Evolutionary conservation across 2,797 vertebrate genomes (phyloP).

Genomic region (Hoplostethus mediterraneus): DNA sequence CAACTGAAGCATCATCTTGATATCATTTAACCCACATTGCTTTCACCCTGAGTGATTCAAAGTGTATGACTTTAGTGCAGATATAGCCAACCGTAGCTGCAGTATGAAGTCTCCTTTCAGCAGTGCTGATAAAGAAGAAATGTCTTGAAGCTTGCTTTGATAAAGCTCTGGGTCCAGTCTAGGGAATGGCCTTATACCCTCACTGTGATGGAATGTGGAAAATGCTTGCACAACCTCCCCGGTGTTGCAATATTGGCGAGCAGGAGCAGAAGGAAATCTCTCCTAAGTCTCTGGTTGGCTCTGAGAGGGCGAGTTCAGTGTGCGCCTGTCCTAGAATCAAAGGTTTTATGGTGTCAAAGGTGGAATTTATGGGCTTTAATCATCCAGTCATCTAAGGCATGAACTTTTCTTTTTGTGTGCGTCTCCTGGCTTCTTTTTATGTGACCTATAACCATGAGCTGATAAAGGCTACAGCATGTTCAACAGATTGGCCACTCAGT

Average conservation of each 20-base stretch:
- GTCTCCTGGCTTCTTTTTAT: not conserved
- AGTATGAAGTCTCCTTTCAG: conserved; percentile 28
- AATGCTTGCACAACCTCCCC: conserved; percentile 76
- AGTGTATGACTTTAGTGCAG: not conserved
- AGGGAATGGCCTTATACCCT: conserved; percentile 50
- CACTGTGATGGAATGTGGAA: conserved; percentile 74
- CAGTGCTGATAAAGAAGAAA: conserved; percentile 58
- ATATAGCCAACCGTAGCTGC: not conserved
- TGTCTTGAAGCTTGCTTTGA: conserved; percentile 64
- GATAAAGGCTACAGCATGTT: not conserved
- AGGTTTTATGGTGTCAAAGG: conserved; percentile 25
- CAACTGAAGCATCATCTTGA: conserved; percentile 9
- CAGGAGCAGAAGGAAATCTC: conserved; percentile 14
- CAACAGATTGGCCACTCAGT: not conserved
- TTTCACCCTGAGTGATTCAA: not conserved
- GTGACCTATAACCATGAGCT: too few relatives aligned
- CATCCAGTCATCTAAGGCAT: not conserved
- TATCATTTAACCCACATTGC: not conserved
- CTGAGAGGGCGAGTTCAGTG: conserved; percentile 1
- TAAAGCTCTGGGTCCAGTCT: conserved; percentile 51
- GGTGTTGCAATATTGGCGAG: conserved; percentile 59
- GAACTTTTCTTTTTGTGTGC: not conserved
- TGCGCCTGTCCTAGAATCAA: conserved; percentile 6
- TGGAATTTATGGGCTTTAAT: conserved; percentile 29
- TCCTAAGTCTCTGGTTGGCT: conserved; percentile 34